These are phyloP conservation scores for Rhagonycha lutea DNA, from an alignment of 2,888 invertebrate genomes.

Conservation along the genomic window DNA sequence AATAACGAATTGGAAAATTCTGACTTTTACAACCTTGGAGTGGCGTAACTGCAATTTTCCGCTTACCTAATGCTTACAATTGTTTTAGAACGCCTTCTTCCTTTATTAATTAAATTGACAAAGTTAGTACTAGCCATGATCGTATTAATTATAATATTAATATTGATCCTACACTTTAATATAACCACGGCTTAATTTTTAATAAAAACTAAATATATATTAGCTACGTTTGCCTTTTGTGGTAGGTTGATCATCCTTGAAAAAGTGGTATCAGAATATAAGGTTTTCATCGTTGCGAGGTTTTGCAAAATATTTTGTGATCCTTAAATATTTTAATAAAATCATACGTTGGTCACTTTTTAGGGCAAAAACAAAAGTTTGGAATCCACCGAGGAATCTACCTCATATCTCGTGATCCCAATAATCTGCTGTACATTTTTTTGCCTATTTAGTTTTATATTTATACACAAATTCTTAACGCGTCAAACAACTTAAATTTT, in stretches of 20 bases:
- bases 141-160: neutral
- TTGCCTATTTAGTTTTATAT: neutral
- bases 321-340: too few relatives aligned
- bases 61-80: neutral
- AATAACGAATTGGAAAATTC: neutral
- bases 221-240: neutral
- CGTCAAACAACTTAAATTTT: neutral
- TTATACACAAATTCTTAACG: neutral
- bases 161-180: neutral
- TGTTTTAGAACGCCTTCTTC: neutral
- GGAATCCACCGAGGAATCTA: too few relatives aligned
- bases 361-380: too few relatives aligned
- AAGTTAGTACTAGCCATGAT: neutral
- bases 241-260: neutral
- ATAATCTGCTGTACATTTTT: neutral
- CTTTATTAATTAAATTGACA: neutral
- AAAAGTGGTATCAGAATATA: neutral
- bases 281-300: neutral
- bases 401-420: too few relatives aligned
- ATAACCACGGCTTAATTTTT: neutral
- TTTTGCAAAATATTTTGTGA: too few relatives aligned
- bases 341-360: too few relatives aligned
- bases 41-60: neutral
- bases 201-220: neutral
- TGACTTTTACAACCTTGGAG: neutral